A percentile compares a stretch with the other conserved stretches of the same genome.
phyloP scores from a whole-genome alignment of 2,113 vertebrate species.

The Oxyruncus cristatus region DNA sequence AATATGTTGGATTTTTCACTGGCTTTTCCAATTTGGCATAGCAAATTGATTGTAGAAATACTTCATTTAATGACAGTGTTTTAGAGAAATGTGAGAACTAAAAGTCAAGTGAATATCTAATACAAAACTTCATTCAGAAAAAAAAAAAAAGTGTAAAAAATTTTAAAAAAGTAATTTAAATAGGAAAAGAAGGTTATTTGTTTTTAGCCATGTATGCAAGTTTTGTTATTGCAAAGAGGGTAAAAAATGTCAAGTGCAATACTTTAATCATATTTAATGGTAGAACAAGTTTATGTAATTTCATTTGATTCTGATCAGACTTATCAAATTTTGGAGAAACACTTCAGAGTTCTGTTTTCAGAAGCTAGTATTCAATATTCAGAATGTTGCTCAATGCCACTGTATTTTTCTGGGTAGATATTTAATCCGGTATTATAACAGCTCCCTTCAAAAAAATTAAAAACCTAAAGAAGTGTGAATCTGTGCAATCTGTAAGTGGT shows the following conservation, averaged over 20 bases:
- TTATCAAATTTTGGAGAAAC: not conserved
- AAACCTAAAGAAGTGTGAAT: not conserved
- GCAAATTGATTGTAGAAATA: not conserved
- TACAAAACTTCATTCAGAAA: not conserved
- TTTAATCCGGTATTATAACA: not conserved
- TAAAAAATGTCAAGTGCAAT: not conserved
- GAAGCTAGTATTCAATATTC: not conserved
- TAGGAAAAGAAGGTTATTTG: not conserved
- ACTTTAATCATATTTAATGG: not conserved
- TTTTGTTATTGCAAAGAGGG: not conserved
- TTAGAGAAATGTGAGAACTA: not conserved
- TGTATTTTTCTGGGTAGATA: not conserved
- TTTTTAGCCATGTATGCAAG: not conserved
- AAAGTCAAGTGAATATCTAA: not conserved
- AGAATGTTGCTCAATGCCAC: not conserved
- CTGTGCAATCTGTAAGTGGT: not conserved
- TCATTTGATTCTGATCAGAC: not conserved
- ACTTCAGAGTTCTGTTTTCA: not conserved
- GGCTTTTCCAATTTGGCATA: not conserved
- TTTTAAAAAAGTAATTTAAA: not conserved
- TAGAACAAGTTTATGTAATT: not conserved
- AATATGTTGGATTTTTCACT: not conserved
- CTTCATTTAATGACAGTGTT: not conserved
- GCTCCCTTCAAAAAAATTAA: not conserved
- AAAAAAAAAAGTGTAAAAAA: not conserved